Evolutionary conservation across 2,797 vertebrate genomes (phyloP).

Genomic region (Rallus crepitans): DNA sequence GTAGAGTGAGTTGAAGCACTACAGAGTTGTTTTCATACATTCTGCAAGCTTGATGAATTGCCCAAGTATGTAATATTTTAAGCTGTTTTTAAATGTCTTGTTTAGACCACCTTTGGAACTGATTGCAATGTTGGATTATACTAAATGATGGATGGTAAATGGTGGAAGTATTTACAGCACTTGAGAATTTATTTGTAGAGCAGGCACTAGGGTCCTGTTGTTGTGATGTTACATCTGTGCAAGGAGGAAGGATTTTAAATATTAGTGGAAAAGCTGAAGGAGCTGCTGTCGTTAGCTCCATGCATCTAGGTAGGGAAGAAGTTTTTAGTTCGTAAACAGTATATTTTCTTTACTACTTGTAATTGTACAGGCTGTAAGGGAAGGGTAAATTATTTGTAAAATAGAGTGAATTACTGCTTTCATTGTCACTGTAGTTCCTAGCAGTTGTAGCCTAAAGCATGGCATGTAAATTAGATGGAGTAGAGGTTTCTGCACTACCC

Average conservation of each 20-base stretch:
- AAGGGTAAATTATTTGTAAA: background rate
- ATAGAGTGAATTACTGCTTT: background rate
- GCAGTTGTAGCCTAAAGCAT: background rate
- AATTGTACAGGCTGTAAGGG: background rate
- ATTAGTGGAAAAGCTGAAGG: background rate
- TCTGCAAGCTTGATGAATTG: constrained; percentile 5
- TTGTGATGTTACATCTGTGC: background rate
- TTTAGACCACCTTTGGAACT: background rate
- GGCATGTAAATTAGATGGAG: background rate
- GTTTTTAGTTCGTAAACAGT: background rate
- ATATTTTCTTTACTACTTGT: background rate
- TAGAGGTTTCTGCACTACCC: background rate
- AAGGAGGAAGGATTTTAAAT: background rate
- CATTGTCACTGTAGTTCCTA: background rate
- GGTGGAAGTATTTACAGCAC: background rate
- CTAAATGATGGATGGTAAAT: background rate
- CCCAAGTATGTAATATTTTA: background rate
- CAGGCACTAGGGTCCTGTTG: background rate
- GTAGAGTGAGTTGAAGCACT: background rate
- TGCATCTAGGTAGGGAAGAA: background rate
- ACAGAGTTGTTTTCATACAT: background rate
- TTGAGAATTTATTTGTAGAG: background rate
- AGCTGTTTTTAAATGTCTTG: background rate
- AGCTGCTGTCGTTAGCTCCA: background rate
- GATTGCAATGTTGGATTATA: background rate